These are phyloP conservation scores for Anas platyrhynchos DNA, from an alignment of 2,113 vertebrate genomes.

Conservation along the genomic window DNA sequence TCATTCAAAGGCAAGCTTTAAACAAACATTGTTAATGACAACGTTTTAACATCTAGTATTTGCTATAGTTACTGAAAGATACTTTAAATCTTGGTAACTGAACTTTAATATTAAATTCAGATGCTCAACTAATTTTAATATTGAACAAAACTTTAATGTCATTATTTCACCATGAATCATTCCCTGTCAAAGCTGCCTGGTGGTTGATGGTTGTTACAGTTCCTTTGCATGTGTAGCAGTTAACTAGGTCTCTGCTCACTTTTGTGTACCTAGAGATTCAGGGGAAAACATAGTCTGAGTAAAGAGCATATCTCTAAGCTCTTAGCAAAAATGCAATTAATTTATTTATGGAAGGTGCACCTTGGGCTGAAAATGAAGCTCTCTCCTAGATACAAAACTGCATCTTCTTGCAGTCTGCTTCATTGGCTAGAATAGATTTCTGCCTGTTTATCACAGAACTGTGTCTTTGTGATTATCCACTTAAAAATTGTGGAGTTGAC, in stretches of 20 bases:
- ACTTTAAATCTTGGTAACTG: constrained; percentile 25
- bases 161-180: background rate
- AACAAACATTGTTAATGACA: background rate
- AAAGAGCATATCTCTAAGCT: background rate
- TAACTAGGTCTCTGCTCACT: background rate
- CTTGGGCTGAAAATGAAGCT: background rate
- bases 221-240: background rate
- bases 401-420: background rate
- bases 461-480: background rate
- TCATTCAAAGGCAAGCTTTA: background rate
- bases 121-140: constrained; percentile 6
- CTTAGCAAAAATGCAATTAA: background rate
- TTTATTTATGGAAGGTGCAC: background rate
- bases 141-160: constrained; percentile 12
- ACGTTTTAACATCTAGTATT: background rate
- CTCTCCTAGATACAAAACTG: background rate
- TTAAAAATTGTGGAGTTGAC: background rate
- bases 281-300: background rate
- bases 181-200: background rate
- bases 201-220: background rate
- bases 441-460: background rate
- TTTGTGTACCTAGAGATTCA: background rate
- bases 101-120: constrained; percentile 21
- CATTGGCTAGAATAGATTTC: background rate
- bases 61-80: background rate